Evolutionary conservation across 2,888 invertebrate genomes (phyloP).

Genomic region (Euplagia quadripunctaria): DNA sequence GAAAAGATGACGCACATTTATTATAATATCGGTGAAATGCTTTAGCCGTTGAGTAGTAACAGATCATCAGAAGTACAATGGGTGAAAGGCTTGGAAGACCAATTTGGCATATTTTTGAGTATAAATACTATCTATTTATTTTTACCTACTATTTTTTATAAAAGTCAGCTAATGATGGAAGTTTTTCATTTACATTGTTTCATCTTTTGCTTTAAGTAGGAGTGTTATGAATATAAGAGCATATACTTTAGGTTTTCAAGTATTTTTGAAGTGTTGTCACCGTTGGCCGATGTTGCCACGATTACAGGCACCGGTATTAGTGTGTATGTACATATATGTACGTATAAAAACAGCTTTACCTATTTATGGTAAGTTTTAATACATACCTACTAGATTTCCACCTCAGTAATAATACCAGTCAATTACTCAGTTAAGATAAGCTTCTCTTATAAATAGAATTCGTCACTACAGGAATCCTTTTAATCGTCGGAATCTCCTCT

Average conservation of each 20-base stretch:
- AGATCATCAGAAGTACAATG: not conserved
- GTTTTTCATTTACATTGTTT: too few species aligned
- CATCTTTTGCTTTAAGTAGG: too few species aligned
- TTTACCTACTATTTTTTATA: too few species aligned
- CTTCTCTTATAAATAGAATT: not conserved
- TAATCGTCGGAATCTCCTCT: not conserved
- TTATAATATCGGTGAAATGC: conserved; percentile 7
- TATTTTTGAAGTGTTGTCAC: too few species aligned
- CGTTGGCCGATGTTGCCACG: not conserved
- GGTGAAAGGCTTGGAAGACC: too few species aligned
- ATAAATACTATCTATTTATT: too few species aligned
- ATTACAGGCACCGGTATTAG: not conserved
- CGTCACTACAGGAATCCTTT: not conserved
- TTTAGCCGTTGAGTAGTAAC: not conserved
- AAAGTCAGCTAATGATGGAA: too few species aligned
- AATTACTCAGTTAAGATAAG: not conserved
- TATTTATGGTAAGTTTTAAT: not conserved
- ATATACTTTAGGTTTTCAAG: too few species aligned
- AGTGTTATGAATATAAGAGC: too few species aligned
- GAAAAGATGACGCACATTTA: conserved; percentile 13
- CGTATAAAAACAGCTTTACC: not conserved
- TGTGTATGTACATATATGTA: not conserved
- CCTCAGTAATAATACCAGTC: not conserved
- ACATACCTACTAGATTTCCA: not conserved
- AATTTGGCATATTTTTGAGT: too few species aligned